Percentiles rank a stretch among this genome's conserved stretches.
Evolutionary conservation across 53 echinoderm and acorn worm species (phyloP).

Genomic region (Holothuria scabra): DNA sequence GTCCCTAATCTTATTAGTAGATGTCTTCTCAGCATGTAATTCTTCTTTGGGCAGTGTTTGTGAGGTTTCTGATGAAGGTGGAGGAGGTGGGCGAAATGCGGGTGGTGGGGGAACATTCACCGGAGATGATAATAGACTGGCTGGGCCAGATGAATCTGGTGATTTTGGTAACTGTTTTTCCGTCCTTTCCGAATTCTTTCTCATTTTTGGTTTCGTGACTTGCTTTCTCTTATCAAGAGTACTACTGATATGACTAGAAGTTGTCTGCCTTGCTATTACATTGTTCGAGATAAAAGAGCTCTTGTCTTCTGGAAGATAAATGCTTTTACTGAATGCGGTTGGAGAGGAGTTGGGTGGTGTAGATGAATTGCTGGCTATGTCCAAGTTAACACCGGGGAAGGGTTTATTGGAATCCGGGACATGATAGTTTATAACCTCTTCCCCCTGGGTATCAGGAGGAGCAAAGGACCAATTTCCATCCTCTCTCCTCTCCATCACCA

Average conservation of each 20-base stretch:
- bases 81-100: too few relatives aligned
- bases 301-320: conserved; percentile 30
- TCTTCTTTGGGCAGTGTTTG: not conserved
- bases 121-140: not conserved
- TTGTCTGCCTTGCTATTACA: not conserved
- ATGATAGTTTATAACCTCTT: not conserved
- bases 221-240: not conserved
- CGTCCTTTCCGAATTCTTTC: not conserved
- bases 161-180: not conserved
- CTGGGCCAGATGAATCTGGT: conserved; percentile 11
- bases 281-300: conserved; percentile 34
- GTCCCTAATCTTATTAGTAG: too few relatives aligned
- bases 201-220: not conserved
- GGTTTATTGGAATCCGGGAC: conserved; percentile 37
- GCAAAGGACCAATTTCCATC: conserved; percentile 67
- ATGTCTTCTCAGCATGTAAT: not conserved
- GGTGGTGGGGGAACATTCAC: not conserved
- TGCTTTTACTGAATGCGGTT: conserved; percentile 30
- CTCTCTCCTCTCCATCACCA: not conserved
- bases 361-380: conserved; percentile 28
- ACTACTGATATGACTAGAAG: not conserved
- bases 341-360: conserved; percentile 25
- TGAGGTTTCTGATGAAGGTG: not conserved
- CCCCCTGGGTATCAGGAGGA: not conserved
- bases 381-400: conserved; percentile 60